Percentiles rank a stretch among this genome's conserved stretches.
Evolutionary conservation across 2,797 vertebrate genomes (phyloP).

Genomic region (Xiphophorus birchmanni): DNA sequence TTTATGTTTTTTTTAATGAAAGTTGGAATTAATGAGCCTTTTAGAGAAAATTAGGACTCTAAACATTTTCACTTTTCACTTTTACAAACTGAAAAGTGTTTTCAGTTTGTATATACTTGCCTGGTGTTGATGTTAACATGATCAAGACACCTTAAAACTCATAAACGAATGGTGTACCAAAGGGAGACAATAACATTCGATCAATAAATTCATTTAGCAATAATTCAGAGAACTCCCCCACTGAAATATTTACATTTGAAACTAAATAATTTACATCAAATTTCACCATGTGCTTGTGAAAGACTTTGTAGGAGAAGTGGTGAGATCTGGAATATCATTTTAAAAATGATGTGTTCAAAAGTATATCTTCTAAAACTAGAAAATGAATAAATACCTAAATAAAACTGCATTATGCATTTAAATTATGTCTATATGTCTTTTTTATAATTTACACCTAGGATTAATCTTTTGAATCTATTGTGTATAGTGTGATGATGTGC

Average conservation of each 20-base stretch:
- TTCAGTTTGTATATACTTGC: background rate
- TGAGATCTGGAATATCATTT: background rate
- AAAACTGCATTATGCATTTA: background rate
- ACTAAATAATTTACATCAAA: background rate
- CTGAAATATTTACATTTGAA: background rate
- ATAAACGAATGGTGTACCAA: background rate
- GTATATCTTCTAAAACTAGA: background rate
- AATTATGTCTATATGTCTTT: background rate
- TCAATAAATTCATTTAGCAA: background rate
- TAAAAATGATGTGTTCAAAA: background rate
- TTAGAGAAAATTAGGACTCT: background rate
- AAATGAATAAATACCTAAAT: background rate
- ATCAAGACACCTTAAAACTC: background rate
- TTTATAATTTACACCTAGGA: background rate
- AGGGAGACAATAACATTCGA: background rate
- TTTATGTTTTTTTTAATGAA: background rate
- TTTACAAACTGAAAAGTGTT: background rate
- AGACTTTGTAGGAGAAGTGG: background rate
- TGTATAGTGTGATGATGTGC: background rate
- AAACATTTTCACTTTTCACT: no score
- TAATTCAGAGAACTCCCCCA: background rate
- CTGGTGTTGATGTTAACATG: background rate
- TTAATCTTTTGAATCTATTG: background rate
- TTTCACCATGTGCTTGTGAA: background rate
- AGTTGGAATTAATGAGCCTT: background rate